These are phyloP conservation scores for Proterorhinus semilunaris DNA, from an alignment of 2,113 vertebrate genomes.

Conservation along the genomic window DNA sequence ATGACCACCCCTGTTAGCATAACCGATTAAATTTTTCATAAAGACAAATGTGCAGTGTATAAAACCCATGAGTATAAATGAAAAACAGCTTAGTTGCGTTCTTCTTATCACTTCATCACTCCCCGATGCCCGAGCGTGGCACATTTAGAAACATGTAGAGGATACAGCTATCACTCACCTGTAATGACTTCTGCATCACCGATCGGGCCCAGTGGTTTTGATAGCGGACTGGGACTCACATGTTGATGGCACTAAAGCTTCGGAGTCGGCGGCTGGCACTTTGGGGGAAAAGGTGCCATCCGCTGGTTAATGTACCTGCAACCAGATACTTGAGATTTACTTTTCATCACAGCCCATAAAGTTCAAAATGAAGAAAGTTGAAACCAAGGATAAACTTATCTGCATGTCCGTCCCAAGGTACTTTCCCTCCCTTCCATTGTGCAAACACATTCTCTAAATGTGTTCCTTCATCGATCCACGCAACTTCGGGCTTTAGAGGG, in stretches of 20 bases:
- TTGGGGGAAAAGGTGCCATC: slow-evolving; percentile 13
- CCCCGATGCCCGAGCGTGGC: slow-evolving; percentile 34
- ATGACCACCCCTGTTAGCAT: not conserved
- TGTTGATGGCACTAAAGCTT: slow-evolving; percentile 23
- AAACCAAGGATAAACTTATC: not conserved
- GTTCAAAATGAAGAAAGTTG: slow-evolving; percentile 1
- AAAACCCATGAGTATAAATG: slow-evolving; percentile 10
- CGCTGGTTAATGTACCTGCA: slow-evolving; percentile 13
- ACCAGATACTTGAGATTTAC: not conserved
- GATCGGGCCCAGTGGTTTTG: slow-evolving; percentile 36
- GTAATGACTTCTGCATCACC: slow-evolving; percentile 55
- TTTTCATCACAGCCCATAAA: not conserved
- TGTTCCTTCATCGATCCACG: too few species aligned
- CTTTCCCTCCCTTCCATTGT: not conserved
- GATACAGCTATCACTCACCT: slow-evolving; percentile 33
- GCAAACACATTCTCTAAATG: too few species aligned
- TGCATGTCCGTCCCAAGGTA: not conserved
- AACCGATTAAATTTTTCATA: not conserved
- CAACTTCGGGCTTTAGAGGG: too few species aligned
- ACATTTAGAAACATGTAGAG: not conserved
- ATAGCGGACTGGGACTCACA: slow-evolving; percentile 27
- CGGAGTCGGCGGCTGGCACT: slow-evolving; percentile 3
- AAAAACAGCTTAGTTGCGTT: slow-evolving; percentile 9
- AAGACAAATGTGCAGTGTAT: not conserved
- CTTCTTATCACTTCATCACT: slow-evolving; percentile 7